phyloP scores from a whole-genome alignment of 2,888 invertebrate species.

The Chymomyza amoena region DNA sequence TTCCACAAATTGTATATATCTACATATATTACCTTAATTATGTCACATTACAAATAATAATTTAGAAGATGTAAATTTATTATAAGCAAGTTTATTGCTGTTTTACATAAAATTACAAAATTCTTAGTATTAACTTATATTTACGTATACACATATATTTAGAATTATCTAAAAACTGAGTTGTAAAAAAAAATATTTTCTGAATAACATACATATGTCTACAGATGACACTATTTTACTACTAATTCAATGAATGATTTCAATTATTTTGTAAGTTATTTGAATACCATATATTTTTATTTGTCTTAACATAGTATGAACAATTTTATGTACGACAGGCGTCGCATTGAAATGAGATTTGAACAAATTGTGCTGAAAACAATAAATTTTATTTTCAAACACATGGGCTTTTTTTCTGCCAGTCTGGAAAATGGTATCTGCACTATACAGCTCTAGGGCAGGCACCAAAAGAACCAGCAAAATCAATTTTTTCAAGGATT shows the following conservation, averaged over 20 bases:
- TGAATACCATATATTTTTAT: not conserved
- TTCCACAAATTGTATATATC: not conserved
- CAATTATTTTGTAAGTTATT: not conserved
- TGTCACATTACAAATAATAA: not conserved
- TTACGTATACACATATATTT: not conserved
- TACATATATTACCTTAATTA: not conserved
- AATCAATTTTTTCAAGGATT: no score
- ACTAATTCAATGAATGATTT: not conserved
- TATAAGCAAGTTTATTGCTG: not conserved
- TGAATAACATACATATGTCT: not conserved
- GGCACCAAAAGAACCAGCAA: no score
- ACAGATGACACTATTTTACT: not conserved
- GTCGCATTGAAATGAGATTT: no score
- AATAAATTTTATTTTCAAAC: no score
- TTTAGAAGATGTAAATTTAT: not conserved
- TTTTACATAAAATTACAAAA: not conserved
- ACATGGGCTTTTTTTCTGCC: no score
- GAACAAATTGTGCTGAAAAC: no score
- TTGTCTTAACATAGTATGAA: not conserved
- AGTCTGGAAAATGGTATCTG: no score
- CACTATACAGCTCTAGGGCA: no score
- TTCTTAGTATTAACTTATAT: not conserved
- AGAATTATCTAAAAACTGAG: not conserved
- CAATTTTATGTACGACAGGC: no score
- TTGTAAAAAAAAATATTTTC: not conserved